Evolutionary conservation across 1,140 invertebrate species (phyloP).

Genomic region (Hyposmocoma kahamanoa): DNA sequence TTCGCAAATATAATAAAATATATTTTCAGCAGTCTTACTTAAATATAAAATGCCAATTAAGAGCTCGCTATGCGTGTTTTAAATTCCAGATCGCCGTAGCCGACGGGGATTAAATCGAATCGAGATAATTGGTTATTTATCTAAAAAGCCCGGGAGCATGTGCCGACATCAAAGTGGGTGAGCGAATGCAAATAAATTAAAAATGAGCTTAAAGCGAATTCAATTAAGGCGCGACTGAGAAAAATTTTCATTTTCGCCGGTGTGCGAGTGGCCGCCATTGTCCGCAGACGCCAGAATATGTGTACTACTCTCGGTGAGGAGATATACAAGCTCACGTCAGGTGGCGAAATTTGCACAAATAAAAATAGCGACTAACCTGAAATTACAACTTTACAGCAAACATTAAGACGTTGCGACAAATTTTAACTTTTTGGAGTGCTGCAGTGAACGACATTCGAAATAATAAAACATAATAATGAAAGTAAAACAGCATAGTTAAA

Average conservation of each 20-base stretch:
- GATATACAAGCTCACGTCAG: too few relatives aligned
- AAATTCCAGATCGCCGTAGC: slow-evolving; percentile 31
- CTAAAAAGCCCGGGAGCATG: slow-evolving; percentile 38
- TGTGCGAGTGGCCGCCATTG: slow-evolving; percentile 7
- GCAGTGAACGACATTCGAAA: too few relatives aligned
- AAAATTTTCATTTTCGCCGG: slow-evolving; percentile 25
- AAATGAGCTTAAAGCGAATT: slow-evolving; percentile 56
- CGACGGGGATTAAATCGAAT: slow-evolving; percentile 42
- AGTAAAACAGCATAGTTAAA: too few relatives aligned
- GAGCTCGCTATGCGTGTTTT: slow-evolving; percentile 3
- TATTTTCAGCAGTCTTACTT: too few relatives aligned
- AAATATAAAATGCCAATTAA: not conserved
- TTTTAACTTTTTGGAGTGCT: too few relatives aligned
- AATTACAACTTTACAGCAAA: too few relatives aligned
- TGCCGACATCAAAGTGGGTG: slow-evolving; percentile 49
- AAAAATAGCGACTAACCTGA: too few relatives aligned
- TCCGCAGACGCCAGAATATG: not conserved
- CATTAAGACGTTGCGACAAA: too few relatives aligned
- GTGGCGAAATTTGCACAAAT: too few relatives aligned
- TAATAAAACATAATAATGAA: too few relatives aligned
- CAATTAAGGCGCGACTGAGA: slow-evolving; percentile 54
- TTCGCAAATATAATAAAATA: too few relatives aligned
- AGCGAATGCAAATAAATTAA: slow-evolving; percentile 61
- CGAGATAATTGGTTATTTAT: slow-evolving; percentile 66
- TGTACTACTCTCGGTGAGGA: not conserved